A percentile compares a stretch with the other conserved stretches of the same genome.
These are phyloP conservation scores for Catharus bicknelli DNA, from an alignment of 2,113 vertebrate genomes.

Conservation along the genomic window DNA sequence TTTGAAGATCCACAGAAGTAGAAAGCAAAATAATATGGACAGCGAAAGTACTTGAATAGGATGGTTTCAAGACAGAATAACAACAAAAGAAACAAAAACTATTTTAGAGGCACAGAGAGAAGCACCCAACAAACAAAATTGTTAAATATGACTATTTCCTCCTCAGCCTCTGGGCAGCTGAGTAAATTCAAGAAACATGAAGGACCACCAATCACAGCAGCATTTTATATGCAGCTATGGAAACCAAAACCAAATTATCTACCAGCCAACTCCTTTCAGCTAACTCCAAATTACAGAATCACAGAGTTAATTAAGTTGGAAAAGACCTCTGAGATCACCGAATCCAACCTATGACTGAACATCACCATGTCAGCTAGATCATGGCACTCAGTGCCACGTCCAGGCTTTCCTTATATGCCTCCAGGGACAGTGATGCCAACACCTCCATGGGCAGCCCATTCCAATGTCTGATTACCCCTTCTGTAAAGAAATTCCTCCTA, in stretches of 20 bases:
- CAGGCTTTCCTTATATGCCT: not conserved
- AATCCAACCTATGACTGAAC: not conserved
- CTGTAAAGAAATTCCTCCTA: not conserved
- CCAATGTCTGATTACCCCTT: not conserved
- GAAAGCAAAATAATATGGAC: not conserved
- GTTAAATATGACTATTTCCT: not conserved
- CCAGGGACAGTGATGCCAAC: not conserved
- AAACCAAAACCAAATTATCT: not conserved
- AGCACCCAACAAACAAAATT: not conserved
- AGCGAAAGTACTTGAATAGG: not conserved
- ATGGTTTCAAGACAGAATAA: not conserved
- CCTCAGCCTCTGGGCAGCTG: not conserved
- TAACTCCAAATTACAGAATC: not conserved
- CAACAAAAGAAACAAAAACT: not conserved
- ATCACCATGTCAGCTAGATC: not conserved
- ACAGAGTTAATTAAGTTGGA: not conserved
- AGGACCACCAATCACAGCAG: not conserved
- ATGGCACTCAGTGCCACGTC: not conserved
- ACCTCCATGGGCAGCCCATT: fast-evolving
- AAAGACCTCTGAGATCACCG: not conserved
- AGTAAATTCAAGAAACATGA: not conserved
- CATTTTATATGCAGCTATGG: not conserved
- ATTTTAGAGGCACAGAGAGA: not conserved
- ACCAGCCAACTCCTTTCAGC: not conserved
- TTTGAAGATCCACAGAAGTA: not conserved